phyloP scores from a whole-genome alignment of 2,113 vertebrate genomes.

The Noctilio leporinus region DNA sequence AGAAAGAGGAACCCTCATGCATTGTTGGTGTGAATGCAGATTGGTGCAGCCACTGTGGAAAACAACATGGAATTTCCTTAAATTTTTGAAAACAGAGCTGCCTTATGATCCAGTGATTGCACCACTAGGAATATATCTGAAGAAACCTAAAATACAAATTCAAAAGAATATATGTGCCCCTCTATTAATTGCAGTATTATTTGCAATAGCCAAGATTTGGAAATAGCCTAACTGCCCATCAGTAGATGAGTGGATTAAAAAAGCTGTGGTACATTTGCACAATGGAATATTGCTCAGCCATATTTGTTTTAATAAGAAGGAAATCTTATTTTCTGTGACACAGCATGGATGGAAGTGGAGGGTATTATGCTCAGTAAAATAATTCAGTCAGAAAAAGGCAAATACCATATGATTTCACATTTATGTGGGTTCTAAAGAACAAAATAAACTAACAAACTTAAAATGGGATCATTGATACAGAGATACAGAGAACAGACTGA shows the following conservation, averaged over 20 bases:
- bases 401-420: not conserved
- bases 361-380: not conserved
- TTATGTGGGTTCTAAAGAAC: not conserved
- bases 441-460: not conserved
- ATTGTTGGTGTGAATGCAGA: not conserved
- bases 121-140: not conserved
- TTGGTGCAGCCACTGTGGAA: not conserved
- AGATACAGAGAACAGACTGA: not conserved
- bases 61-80: not conserved
- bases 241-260: not conserved
- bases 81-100: not conserved
- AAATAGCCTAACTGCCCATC: not conserved
- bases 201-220: not conserved
- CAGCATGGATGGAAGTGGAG: not conserved
- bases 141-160: not conserved
- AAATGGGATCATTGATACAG: not conserved
- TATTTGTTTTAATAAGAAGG: not conserved
- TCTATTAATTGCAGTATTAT: not conserved
- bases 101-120: not conserved
- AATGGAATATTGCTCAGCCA: not conserved
- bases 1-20: not conserved
- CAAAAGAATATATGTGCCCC: not conserved
- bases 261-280: not conserved
- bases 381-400: not conserved
- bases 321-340: not conserved